These are phyloP conservation scores for Onchidella celtica DNA, from an alignment of 2,888 invertebrate genomes.

Conservation along the genomic window DNA sequence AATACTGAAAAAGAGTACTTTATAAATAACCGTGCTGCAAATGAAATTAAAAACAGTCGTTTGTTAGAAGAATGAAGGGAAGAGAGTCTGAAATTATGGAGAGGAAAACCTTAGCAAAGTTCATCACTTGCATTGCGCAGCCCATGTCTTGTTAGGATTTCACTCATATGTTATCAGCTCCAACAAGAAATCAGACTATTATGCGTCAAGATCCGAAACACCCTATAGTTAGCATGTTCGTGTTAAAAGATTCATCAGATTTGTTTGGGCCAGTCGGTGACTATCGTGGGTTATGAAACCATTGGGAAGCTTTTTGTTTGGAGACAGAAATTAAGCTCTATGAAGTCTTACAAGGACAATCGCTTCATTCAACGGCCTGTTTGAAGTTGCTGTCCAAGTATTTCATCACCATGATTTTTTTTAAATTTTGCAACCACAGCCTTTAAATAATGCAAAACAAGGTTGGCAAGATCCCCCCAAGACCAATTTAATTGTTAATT, in stretches of 20 bases:
- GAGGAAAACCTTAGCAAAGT: not conserved
- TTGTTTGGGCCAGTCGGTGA: slow-evolving; percentile 19
- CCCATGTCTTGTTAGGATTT: slow-evolving; percentile 25
- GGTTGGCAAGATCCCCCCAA: no score
- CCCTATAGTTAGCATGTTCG: not conserved
- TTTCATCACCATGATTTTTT: slow-evolving; percentile 7
- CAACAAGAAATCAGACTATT: not conserved
- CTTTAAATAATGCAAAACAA: slow-evolving; percentile 4
- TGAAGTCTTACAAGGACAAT: slow-evolving; percentile 28
- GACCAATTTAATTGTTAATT: not conserved
- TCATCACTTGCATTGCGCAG: slow-evolving; percentile 12
- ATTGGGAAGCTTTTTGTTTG: slow-evolving; percentile 23
- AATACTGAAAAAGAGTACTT: not conserved
- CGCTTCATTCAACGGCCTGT: slow-evolving; percentile 22
- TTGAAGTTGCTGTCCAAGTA: slow-evolving; percentile 28
- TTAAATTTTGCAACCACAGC: not conserved
- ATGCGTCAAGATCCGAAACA: not conserved
- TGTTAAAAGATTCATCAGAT: slow-evolving; percentile 13
- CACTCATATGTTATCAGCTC: not conserved
- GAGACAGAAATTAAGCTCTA: not conserved
- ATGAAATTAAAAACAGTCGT: slow-evolving; percentile 15
- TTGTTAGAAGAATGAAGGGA: slow-evolving; percentile 22
- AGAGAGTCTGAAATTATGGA: not conserved
- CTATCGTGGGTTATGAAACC: slow-evolving; percentile 17
- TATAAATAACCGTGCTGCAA: slow-evolving; percentile 24